These are phyloP conservation scores for Sorex araneus DNA, from an alignment of 2,113 vertebrate species.

Conservation along the genomic window DNA sequence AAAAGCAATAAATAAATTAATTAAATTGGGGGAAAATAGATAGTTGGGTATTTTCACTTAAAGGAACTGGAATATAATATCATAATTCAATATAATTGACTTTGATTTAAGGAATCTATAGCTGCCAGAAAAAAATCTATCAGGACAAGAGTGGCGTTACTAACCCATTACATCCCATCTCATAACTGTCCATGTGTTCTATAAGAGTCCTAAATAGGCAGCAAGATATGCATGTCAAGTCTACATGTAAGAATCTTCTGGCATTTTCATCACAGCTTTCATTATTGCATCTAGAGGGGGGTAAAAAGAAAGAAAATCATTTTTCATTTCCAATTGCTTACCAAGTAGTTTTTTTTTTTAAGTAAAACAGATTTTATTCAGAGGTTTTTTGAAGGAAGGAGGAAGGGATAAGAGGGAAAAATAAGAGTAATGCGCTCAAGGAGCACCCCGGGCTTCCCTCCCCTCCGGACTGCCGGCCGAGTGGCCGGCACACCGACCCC, in stretches of 20 bases:
- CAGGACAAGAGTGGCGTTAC: background rate
- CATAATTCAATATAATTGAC: constrained; percentile 34
- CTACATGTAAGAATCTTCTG: background rate
- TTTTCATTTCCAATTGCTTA: constrained; percentile 60
- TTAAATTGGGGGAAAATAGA: too few species aligned
- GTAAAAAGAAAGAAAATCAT: background rate
- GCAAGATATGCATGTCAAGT: constrained; percentile 9
- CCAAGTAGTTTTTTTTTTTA: too few species aligned
- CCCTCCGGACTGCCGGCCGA: too few species aligned
- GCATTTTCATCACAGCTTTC: constrained; percentile 23
- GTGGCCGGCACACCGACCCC: too few species aligned
- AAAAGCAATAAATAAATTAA: too few species aligned
- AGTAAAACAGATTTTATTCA: too few species aligned
- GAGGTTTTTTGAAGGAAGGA: too few species aligned
- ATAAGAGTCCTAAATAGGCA: background rate
- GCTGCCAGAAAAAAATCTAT: background rate
- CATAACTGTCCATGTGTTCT: background rate
- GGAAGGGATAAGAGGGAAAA: too few species aligned
- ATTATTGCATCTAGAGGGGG: background rate
- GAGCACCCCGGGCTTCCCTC: too few species aligned
- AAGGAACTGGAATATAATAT: background rate
- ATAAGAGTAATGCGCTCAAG: too few species aligned
- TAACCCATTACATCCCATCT: background rate
- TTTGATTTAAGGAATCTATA: constrained; percentile 21
- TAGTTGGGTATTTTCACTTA: background rate